phyloP scores from a whole-genome alignment of 2,888 invertebrate genomes.

The Campopleginae sp. region DNA sequence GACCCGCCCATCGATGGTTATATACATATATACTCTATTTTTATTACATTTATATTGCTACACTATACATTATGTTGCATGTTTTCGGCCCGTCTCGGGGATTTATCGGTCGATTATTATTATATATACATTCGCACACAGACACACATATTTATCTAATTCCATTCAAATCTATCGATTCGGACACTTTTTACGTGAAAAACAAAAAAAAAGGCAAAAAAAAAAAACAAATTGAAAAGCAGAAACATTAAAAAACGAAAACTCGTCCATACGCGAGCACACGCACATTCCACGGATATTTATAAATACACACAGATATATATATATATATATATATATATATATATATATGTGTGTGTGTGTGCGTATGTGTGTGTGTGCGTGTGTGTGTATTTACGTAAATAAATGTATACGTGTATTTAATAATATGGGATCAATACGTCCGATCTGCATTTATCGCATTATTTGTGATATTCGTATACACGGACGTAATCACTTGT shows the following conservation, averaged over 20 bases:
- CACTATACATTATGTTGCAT: slow-evolving; percentile 83
- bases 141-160: not conserved
- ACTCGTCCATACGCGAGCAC: slow-evolving; percentile 56
- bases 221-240: slow-evolving; percentile 3
- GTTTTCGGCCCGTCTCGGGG: slow-evolving; percentile 81
- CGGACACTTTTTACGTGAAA: slow-evolving; percentile 40
- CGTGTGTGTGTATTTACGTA: slow-evolving; percentile 72
- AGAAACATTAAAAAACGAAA: slow-evolving; percentile 43
- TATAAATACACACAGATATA: slow-evolving; percentile 66
- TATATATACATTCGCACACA: slow-evolving; percentile 71
- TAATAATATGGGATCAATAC: slow-evolving; percentile 71
- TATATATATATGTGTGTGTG: not conserved
- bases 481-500: slow-evolving; percentile 60
- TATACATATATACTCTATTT: slow-evolving; percentile 74
- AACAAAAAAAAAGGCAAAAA: slow-evolving; percentile 11
- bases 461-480: slow-evolving; percentile 63
- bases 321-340: slow-evolving; percentile 18
- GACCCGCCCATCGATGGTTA: slow-evolving; percentile 64
- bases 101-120: slow-evolving; percentile 78
- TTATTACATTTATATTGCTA: slow-evolving; percentile 78
- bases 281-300: slow-evolving; percentile 35
- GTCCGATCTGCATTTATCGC: slow-evolving; percentile 68
- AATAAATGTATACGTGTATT: slow-evolving; percentile 73
- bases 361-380: not conserved
- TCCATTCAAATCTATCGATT: slow-evolving; percentile 55